Base-by-base conservation (phyloP, 2,888 invertebrate species). In the Laothoe populi region DNA sequence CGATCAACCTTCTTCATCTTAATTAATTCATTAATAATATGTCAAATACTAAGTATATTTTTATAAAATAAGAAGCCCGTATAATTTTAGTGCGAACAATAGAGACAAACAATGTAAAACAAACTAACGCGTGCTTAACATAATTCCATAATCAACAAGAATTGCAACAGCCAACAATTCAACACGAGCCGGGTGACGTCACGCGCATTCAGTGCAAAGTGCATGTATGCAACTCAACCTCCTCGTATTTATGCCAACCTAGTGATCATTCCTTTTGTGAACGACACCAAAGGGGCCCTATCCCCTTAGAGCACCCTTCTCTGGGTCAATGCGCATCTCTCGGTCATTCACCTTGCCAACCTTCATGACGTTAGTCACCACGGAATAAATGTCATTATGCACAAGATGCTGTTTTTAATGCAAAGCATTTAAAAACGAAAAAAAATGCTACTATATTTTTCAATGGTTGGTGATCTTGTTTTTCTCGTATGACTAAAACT, bases 211-310 rank as follows among this genome's bases (percentile, higher is more conserved):
- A 86, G 91, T 92, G 92, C 92, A 92, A 91, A 92, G 92, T 92
- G 92, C 92, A 92, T 90, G 87, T 81, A 89, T 90, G 90, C 90
- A 91, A 81, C 81, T 85, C 78, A 81, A 87, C 84, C 92, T 90
- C 90, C 79, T 87, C 69, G 81, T 79, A 72, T 85, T 89, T 77
- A 89, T 93, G 90, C 77, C 71, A 77, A 77, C 90, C 90, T 92
- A 84, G 91, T 93, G 87, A 69, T 79, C 81, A 84, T 89, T 92
- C 92, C 92, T 92, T 92, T 88, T 87, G 86, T 85, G 76, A 85
- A 80, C 83, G 84, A 88, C 89, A 89, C 90, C 83, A 92, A 92
- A 92, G 92, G 86, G 92, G 92, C 92, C 92, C 92, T 92, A 92
- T 88, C 92, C 92, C 90, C 91, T 90, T 90, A 77, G 53, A 79